Evolutionary conservation across 2,797 vertebrate species (phyloP).

Genomic region (Phrynocephalus vlangalii): DNA sequence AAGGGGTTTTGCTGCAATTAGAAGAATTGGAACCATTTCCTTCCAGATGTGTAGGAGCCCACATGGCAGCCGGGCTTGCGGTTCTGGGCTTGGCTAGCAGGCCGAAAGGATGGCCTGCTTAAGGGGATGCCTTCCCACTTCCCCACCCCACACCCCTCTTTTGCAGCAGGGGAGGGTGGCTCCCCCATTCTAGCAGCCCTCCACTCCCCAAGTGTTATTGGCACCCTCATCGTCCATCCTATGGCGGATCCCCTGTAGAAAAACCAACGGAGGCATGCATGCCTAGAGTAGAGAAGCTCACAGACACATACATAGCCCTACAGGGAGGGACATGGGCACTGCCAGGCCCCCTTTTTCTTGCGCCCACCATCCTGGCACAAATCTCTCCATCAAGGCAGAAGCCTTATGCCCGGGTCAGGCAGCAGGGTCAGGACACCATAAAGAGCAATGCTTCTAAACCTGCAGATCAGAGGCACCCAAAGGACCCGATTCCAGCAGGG

Average conservation of each 20-base stretch:
- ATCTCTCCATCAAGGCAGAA: neutral
- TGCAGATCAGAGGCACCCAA: neutral
- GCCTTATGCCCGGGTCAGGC: neutral
- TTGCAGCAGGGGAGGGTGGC: neutral
- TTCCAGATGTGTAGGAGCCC: conserved; percentile 47
- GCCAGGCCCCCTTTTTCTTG: neutral
- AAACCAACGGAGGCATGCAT: neutral
- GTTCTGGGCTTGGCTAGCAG: conserved; percentile 35
- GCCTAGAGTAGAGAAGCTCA: neutral
- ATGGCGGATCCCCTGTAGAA: neutral
- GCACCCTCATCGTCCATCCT: neutral
- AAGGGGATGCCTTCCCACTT: conserved; percentile 15
- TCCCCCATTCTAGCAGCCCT: neutral
- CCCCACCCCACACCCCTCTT: neutral
- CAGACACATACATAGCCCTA: no score
- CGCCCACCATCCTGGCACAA: neutral
- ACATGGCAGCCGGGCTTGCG: conserved; percentile 33
- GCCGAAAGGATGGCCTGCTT: conserved; percentile 13
- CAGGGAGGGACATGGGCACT: neutral
- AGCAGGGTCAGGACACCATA: neutral
- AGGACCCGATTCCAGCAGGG: neutral
- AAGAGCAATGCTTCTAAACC: neutral
- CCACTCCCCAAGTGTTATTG: neutral
- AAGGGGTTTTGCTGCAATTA: conserved; percentile 45
- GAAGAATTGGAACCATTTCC: conserved; percentile 49